Base-by-base conservation (phyloP, 1,140 invertebrate species). In the Orussus abietinus region DNA sequence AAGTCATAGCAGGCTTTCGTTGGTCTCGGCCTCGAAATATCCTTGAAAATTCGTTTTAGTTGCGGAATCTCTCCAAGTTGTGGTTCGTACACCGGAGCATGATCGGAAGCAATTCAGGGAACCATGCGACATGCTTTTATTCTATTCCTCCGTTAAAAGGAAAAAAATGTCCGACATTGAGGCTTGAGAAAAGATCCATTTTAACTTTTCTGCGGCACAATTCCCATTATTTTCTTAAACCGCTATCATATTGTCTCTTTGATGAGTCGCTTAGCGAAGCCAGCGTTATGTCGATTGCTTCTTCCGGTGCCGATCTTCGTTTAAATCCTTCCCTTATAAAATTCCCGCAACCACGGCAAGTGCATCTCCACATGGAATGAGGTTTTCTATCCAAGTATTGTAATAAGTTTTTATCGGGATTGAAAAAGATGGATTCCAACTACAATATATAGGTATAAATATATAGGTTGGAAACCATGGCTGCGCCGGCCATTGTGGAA, bases 171-270 rank as follows among this genome's bases (percentile, higher is more conserved):
- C 26, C 4, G 21, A 19, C 21, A 38, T 22, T 12, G 26, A 30
- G 14, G 14, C 18, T 6, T 31, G n/a, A 5, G 11, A 35, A 41
- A 7, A 20, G 25, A 29, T 47, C 14, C 5, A 46, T 37, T 14
- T 38, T 47, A 17, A 15, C 12, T 11, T 45, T 31, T 15, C 6
- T 21, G 6, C 18, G n/a, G 42, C 53, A 55, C 37, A 51, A 63
- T 2, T 36, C 4, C 47, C 54, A 53, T 55, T 55, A 64, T 5
- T 38, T 30, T 40, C 54, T 62, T 3, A 45, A 40, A 5, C 40
- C 32, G 2, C 29, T 28, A 18, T 46, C 45, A 35, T 59, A 59
- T 22, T 62, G 57, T 20, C 50, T 51, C 5, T 38, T 22, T 5
- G 59, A 56, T 19, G 9, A 40, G 0, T 51, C 30, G 1, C 53